These are phyloP conservation scores for Desmophyllum pertusum DNA, from an alignment of 92 coral and sea anemone species.

Conservation along the genomic window DNA sequence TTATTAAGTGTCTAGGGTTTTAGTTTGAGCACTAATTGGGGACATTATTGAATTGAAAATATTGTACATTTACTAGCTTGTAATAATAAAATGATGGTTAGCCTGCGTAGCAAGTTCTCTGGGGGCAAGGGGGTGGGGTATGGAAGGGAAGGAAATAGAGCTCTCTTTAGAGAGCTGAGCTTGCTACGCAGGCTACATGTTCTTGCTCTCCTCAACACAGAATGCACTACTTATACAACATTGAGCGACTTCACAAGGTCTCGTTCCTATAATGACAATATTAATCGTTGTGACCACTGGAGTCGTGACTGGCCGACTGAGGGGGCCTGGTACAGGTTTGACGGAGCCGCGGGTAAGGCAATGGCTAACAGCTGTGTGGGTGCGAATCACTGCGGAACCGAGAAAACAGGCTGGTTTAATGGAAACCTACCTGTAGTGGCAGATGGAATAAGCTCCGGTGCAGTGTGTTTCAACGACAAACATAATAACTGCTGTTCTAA, in stretches of 20 bases:
- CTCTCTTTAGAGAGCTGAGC: too few species aligned
- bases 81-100: too few species aligned
- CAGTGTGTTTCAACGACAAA: constrained; percentile 31
- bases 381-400: constrained; percentile 18
- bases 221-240: background rate
- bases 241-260: background rate
- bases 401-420: constrained; percentile 20
- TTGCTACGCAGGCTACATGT: too few species aligned
- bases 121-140: too few species aligned
- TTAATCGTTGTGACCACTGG: background rate
- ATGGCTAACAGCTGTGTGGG: constrained; percentile 19
- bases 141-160: too few species aligned
- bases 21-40: too few species aligned
- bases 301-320: background rate
- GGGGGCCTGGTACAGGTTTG: constrained; percentile 21
- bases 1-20: too few species aligned
- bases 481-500: background rate
- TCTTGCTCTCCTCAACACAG: background rate
- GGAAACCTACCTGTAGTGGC: constrained; percentile 12
- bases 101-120: too few species aligned
- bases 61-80: background rate
- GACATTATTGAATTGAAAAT: too few species aligned
- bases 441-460: background rate
- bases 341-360: constrained; percentile 6
- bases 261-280: background rate